A percentile compares a stretch with the other conserved stretches of the same genome.
Evolutionary conservation across 2,888 invertebrate genomes (phyloP).

Genomic region (Schizotus pectinicornis): DNA sequence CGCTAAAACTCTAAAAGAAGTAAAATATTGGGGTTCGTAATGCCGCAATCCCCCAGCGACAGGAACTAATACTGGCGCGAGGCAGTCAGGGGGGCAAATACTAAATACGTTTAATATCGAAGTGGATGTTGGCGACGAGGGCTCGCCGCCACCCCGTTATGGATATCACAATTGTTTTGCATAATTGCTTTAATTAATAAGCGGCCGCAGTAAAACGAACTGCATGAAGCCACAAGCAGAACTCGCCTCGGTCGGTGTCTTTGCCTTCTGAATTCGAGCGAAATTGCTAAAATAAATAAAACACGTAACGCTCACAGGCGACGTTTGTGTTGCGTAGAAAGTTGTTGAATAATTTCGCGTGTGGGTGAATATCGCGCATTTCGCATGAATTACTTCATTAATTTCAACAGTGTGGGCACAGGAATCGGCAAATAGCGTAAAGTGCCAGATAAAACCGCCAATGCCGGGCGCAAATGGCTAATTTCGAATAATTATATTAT

Average conservation of each 20-base stretch:
- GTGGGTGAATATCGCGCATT: conserved; percentile 15
- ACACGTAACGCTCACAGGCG: too few species aligned
- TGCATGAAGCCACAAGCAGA: too few species aligned
- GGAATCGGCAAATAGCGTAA: too few species aligned
- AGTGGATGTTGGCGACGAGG: conserved; percentile 9
- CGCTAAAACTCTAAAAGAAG: background rate
- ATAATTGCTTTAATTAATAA: conserved; percentile 14
- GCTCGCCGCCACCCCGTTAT: conserved; percentile 4
- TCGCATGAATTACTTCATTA: conserved; percentile 10
- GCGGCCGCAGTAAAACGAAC: too few species aligned
- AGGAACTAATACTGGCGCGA: conserved; percentile 21
- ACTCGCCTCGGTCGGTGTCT: too few species aligned
- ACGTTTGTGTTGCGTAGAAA: conserved; percentile 2
- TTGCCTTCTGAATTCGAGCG: too few species aligned
- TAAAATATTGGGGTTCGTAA: too few species aligned
- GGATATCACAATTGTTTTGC: conserved; percentile 16
- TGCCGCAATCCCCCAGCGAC: conserved; percentile 9
- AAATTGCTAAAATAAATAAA: too few species aligned
- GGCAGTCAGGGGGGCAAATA: conserved; percentile 1
- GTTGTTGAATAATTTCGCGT: conserved; percentile 15
- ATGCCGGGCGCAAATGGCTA: too few species aligned
- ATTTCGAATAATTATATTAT: too few species aligned
- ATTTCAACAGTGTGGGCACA: conserved; percentile 11
- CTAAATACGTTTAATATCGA: conserved; percentile 21
- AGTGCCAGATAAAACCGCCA: too few species aligned